Conservation (phyloP, 2,797 vertebrate species). For the Silurus aristotelis region DNA sequence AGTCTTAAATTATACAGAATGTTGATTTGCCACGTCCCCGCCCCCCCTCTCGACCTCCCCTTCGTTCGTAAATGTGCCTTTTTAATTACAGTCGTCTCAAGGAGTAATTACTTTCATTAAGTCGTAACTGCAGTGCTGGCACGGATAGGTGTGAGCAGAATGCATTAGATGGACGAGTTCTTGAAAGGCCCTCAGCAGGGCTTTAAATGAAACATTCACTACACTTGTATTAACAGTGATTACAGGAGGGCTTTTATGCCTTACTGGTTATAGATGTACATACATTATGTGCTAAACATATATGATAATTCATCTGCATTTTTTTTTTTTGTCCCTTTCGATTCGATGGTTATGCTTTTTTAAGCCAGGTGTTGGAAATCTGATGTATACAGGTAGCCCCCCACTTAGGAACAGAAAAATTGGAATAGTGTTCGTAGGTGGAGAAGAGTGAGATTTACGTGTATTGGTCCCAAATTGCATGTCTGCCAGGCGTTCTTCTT, state of each 20-base stretch:
- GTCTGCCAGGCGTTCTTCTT: too few species aligned
- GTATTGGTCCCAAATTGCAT: too few species aligned
- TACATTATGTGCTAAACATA: background rate
- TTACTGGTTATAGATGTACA: background rate
- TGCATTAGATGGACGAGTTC: constrained; percentile 25
- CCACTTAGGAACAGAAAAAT: too few species aligned
- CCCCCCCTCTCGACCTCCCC: too few species aligned
- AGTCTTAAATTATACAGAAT: constrained; percentile 29
- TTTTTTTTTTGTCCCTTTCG: too few species aligned
- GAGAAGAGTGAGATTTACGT: too few species aligned
- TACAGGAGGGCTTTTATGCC: background rate
- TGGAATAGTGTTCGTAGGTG: too few species aligned
- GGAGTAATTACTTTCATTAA: constrained; percentile 48
- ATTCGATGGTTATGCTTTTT: too few species aligned
- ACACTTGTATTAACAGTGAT: constrained; percentile 26
- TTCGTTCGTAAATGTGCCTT: constrained; percentile 16
- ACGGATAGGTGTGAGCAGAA: constrained; percentile 36
- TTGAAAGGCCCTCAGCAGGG: constrained; percentile 20
- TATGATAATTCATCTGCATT: too few species aligned
- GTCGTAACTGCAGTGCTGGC: constrained; percentile 40
- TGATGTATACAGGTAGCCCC: too few species aligned
- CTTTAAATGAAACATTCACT: constrained; percentile 33
- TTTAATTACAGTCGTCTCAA: constrained; percentile 46
- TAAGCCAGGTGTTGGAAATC: too few species aligned
- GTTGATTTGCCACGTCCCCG: background rate